Evolutionary conservation across 2,888 invertebrate species (phyloP), one percentile per base, ranked within the genome.

Genomic region (Drosophila ezoana): DNA sequence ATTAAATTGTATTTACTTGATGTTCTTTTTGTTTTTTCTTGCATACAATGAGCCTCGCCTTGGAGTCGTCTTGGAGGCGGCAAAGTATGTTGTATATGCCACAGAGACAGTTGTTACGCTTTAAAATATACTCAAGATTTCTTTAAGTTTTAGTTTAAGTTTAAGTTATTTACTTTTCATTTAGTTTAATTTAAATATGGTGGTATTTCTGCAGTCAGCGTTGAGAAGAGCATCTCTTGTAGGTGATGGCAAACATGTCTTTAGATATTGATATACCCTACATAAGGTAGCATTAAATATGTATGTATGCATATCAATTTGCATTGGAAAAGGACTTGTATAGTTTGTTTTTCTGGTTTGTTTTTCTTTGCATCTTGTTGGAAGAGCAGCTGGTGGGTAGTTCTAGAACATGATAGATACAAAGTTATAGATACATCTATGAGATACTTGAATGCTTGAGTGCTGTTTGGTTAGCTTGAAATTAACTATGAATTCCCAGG

Each of bases 161-260:
- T 53, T 67, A 58, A 58, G 32, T 66, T n/a, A n/a, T 72, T 67
- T 66, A 70, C 59, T 67, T 73, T 71, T 32, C 66, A 54, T 77
- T 69, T 38, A 65, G 63, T 44, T 68, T 62, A 70, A 64, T 67
- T 28, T 83, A 71, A 79, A 84, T 80, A 85, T 90, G 90, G 90
- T 90, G 90, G 90, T 90, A 90, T 75, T 87, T 90, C 87, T 90
- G 90, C 90, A 90, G 90, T 90, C 90, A 90, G 90, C 90, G 90
- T 89, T 90, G 83, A 89, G 90, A 90, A 89, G 80, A 88, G 85
- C 70, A 75, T 87, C 76, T 86, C 89, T 87, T 77, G 49, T 89
- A 79, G 81, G 81, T 89, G 87, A 85, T 89, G 89, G 85, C 89
- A 89, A 81, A 74, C 66, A 76, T 65, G 69, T 78, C 73, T 40